phyloP scores from a whole-genome alignment of 2,113 vertebrate genomes.

The Pituophis catenifer region DNA sequence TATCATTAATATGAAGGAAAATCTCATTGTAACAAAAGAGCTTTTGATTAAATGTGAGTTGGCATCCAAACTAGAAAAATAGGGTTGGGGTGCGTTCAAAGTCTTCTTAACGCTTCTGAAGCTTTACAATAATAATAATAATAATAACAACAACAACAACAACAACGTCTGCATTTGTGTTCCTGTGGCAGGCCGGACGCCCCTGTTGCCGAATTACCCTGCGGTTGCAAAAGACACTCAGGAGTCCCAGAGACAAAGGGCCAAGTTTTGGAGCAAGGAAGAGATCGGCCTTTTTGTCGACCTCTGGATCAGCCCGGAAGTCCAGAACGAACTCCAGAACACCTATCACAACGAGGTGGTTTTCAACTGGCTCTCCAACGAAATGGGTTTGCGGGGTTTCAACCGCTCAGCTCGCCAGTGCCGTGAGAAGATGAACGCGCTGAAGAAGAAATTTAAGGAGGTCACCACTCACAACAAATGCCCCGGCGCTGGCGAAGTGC shows the following conservation, averaged over 20 bases:
- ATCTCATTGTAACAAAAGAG: neutral
- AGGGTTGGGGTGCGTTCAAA: neutral
- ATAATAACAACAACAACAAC: neutral
- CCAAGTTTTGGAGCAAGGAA: constrained; percentile 4
- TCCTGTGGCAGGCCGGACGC: neutral
- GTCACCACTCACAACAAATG: constrained; percentile 2
- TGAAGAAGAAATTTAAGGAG: neutral
- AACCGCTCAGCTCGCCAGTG: neutral
- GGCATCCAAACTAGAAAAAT: neutral
- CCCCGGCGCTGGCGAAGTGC: neutral
- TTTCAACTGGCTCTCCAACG: neutral
- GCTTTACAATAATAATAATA: neutral
- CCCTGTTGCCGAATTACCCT: neutral
- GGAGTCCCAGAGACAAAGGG: neutral
- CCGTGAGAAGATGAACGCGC: neutral
- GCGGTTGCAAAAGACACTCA: neutral
- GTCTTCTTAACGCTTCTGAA: neutral
- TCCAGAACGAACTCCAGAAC: constrained; percentile 8
- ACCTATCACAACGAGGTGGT: neutral
- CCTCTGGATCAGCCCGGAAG: neutral
- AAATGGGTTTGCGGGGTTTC: neutral
- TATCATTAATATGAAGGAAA: neutral
- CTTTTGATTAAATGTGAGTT: neutral
- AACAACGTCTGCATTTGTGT: neutral
- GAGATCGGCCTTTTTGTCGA: neutral